These are phyloP conservation scores for Centruroides sculpturatus DNA, from an alignment of 1,140 invertebrate genomes.

Conservation along the genomic window DNA sequence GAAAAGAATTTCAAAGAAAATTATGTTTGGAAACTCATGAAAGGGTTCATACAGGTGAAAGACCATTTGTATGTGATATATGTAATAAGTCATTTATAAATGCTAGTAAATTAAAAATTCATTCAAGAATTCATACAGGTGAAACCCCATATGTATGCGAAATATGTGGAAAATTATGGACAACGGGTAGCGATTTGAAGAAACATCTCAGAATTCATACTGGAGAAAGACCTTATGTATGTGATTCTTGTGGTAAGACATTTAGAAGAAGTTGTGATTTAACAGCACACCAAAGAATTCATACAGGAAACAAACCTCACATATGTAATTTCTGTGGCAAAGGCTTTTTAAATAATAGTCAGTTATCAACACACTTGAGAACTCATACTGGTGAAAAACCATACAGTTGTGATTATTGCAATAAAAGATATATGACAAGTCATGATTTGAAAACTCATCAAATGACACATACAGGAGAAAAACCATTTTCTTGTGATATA, in stretches of 20 bases:
- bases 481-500: not conserved
- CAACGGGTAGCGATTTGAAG: not conserved
- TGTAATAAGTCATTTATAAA: constrained; percentile 1
- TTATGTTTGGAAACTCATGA: not conserved
- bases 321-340: constrained; percentile 76
- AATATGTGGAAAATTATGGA: constrained; percentile 32
- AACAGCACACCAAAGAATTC: constrained; percentile 18
- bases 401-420: constrained; percentile 81
- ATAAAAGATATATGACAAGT: constrained; percentile 21
- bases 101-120: too few species aligned
- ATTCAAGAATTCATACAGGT: constrained; percentile 67
- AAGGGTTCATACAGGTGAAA: not conserved
- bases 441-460: not conserved
- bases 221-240: constrained; percentile 16
- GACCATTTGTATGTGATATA: not conserved
- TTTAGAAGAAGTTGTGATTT: constrained; percentile 4
- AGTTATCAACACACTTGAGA: constrained; percentile 47
- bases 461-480: constrained; percentile 20
- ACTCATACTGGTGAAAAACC: constrained; percentile 74
- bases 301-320: not conserved
- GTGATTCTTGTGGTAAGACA: constrained; percentile 27
- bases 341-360: constrained; percentile 48
- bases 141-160: constrained; percentile 92
- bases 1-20: not conserved
- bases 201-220: constrained; percentile 19